phyloP scores from a whole-genome alignment of 2,113 vertebrate species.

The Scopus umbretta region DNA sequence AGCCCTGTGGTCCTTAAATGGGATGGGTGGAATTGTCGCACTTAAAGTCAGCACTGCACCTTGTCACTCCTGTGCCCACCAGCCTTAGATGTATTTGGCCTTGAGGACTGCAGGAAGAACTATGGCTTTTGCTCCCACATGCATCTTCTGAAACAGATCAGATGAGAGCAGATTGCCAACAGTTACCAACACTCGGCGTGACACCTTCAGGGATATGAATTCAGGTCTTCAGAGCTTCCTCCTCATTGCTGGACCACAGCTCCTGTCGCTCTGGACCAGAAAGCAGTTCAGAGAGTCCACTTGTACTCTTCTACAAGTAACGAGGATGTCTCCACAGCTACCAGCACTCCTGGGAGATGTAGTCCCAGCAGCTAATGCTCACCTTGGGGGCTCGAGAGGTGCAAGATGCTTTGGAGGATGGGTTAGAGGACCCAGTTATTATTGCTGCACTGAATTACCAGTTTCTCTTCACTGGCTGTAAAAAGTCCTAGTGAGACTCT shows the following conservation, averaged over 20 bases:
- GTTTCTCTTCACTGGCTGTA: not conserved
- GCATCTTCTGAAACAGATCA: not conserved
- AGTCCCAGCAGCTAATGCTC: not conserved
- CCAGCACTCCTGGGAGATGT: not conserved
- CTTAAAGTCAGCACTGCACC: not conserved
- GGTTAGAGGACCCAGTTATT: not conserved
- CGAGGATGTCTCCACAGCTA: not conserved
- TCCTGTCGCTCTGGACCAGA: not conserved
- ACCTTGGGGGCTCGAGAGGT: rapidly evolving
- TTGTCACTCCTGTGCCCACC: not conserved
- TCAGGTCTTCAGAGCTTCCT: not conserved
- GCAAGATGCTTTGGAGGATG: not conserved
- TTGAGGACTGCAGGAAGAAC: not conserved
- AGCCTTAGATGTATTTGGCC: not conserved
- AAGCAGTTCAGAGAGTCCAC: not conserved
- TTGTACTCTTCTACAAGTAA: not conserved
- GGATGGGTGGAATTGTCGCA: not conserved
- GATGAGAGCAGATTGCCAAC: not conserved
- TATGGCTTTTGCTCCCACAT: rapidly evolving
- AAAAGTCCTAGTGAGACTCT: not conserved
- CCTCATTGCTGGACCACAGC: not conserved
- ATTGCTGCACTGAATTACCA: not conserved
- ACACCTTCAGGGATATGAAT: not conserved
- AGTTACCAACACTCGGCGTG: rapidly evolving
- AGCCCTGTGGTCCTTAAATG: not conserved